phyloP scores from a whole-genome alignment of 2,113 vertebrate genomes.

The Podilymbus podiceps region DNA sequence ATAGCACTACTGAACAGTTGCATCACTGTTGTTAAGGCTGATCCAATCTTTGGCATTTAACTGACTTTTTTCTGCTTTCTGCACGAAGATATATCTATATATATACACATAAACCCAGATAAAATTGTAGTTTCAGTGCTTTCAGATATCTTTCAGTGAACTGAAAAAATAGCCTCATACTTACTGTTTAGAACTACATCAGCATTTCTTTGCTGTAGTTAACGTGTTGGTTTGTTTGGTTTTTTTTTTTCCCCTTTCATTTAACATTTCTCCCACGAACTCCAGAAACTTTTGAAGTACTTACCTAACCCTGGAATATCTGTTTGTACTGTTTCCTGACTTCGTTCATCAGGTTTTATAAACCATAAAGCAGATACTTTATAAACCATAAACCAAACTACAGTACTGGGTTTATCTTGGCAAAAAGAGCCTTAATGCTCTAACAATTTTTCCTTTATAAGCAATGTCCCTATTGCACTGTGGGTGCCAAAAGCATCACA shows the following conservation, averaged over 20 bases:
- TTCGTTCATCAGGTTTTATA: not conserved
- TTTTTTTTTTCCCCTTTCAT: not conserved
- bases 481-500: not conserved
- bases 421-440: not conserved
- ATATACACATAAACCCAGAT: not conserved
- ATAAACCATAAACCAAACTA: slow-evolving; percentile 1
- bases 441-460: slow-evolving; percentile 44
- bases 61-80: not conserved
- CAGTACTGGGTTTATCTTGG: not conserved
- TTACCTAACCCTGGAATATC: slow-evolving; percentile 3
- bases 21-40: not conserved
- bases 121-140: not conserved
- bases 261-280: not conserved
- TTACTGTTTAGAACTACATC: not conserved
- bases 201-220: slow-evolving; percentile 10
- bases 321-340: not conserved
- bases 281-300: not conserved
- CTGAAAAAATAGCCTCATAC: not conserved
- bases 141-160: not conserved
- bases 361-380: slow-evolving; percentile 23
- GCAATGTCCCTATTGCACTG: not conserved
- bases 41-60: not conserved
- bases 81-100: not conserved
- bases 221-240: not conserved
- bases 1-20: not conserved